Percentiles rank a stretch among this genome's conserved stretches.
phyloP scores from a whole-genome alignment of 2,797 vertebrate genomes.

The Tachyglossus aculeatus region DNA sequence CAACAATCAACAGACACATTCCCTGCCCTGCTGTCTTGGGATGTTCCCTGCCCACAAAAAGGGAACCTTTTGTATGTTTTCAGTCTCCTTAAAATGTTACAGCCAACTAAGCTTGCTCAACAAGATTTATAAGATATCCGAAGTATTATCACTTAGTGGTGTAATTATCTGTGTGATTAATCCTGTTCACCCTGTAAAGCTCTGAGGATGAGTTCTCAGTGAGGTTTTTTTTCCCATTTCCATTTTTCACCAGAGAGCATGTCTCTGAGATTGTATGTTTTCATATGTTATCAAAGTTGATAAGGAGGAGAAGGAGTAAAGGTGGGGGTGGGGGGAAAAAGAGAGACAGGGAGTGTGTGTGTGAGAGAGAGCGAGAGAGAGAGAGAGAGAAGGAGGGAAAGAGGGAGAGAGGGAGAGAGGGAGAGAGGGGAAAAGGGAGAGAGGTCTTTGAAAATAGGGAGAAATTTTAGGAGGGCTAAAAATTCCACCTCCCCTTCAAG shows the following conservation, averaged over 20 bases:
- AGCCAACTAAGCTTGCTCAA: not conserved
- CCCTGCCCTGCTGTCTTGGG: too few relatives aligned
- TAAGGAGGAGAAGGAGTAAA: not conserved
- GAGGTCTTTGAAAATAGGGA: too few relatives aligned
- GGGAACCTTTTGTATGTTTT: not conserved
- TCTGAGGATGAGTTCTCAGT: not conserved
- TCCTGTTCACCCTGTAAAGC: not conserved
- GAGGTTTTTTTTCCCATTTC: not conserved
- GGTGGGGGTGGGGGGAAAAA: not conserved
- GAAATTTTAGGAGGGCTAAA: not conserved
- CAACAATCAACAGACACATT: too few relatives aligned
- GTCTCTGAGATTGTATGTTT: not conserved
- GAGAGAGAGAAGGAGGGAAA: too few relatives aligned
- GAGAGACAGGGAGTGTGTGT: too few relatives aligned
- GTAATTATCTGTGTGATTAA: not conserved
- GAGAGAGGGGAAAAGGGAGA: too few relatives aligned
- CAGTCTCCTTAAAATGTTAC: not conserved
- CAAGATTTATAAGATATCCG: not conserved
- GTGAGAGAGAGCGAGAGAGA: too few relatives aligned
- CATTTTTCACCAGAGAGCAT: not conserved
- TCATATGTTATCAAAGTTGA: not conserved
- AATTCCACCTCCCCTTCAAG: too few relatives aligned
- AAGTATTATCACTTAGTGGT: not conserved
- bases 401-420: too few relatives aligned
- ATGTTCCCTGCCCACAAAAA: too few relatives aligned